Evolutionary conservation across 2,888 invertebrate species (phyloP).

Genomic region (Leptodirus hochenwartii): DNA sequence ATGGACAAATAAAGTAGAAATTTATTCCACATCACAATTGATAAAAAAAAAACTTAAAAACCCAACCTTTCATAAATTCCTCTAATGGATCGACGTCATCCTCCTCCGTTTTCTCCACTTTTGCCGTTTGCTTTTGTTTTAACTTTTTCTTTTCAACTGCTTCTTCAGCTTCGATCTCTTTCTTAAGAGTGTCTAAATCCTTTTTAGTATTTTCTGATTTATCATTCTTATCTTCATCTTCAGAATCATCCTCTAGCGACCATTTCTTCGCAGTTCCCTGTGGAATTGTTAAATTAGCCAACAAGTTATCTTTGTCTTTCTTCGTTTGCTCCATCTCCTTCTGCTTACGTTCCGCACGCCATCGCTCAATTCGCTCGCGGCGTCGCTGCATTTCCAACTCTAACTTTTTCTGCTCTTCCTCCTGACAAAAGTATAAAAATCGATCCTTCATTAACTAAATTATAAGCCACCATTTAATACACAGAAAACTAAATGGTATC

Average conservation of each 20-base stretch:
- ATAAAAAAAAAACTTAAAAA: conserved; percentile 1
- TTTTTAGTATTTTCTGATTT: conserved; percentile 16
- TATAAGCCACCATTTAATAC: too few species aligned
- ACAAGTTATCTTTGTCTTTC: conserved; percentile 46
- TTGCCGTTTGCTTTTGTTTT: conserved; percentile 44
- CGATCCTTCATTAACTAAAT: too few species aligned
- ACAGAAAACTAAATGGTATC: too few species aligned
- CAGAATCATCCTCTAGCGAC: conserved; percentile 92
- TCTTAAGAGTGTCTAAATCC: conserved; percentile 10
- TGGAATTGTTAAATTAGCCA: conserved; percentile 23
- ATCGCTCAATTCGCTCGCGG: conserved; percentile 86
- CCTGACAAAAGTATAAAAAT: conserved; percentile 33
- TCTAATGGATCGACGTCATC: conserved; percentile 91
- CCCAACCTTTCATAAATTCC: conserved; percentile 80
- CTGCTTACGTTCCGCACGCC: conserved; percentile 86
- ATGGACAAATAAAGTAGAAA: not conserved
- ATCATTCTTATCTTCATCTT: conserved; percentile 54
- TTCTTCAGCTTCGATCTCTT: conserved; percentile 36
- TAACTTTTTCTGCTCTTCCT: conserved; percentile 75
- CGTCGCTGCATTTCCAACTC: conserved; percentile 94
- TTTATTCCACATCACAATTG: not conserved
- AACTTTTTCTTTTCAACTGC: conserved; percentile 46
- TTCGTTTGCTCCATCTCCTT: conserved; percentile 67
- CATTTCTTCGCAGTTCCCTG: conserved; percentile 56
- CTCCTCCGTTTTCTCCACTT: conserved; percentile 76